These are phyloP conservation scores for Idaea straminata DNA, from an alignment of 2,888 invertebrate species.

Conservation along the genomic window DNA sequence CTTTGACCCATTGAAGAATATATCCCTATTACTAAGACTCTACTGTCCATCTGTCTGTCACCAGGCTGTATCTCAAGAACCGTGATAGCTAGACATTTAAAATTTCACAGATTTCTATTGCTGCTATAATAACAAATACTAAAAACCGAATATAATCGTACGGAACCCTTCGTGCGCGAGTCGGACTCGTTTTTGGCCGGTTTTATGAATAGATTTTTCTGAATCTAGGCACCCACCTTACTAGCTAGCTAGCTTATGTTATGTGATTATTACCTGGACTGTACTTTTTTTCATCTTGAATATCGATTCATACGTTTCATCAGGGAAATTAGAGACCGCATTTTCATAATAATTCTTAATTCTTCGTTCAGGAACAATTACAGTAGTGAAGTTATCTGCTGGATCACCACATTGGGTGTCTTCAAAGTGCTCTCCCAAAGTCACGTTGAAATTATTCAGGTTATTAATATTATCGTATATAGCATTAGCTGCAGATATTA, in stretches of 20 bases:
- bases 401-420: slow-evolving; percentile 14
- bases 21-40: no score
- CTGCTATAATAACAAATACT: no score
- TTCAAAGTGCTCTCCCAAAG: slow-evolving; percentile 40
- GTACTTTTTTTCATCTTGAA: slow-evolving; percentile 63
- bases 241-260: no score
- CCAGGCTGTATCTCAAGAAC: no score
- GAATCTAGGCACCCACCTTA: background rate
- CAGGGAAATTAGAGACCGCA: slow-evolving; percentile 45
- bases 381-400: slow-evolving; percentile 9
- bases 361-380: slow-evolving; percentile 15
- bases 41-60: no score
- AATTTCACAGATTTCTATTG: no score
- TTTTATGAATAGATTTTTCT: background rate
- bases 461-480: slow-evolving; percentile 62
- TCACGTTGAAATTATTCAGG: slow-evolving; percentile 43
- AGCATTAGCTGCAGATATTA: slow-evolving; percentile 60
- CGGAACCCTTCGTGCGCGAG: no score
- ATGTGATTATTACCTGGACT: slow-evolving; percentile 49
- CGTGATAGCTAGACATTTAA: no score
- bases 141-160: no score
- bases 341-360: slow-evolving; percentile 52
- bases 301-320: slow-evolving; percentile 52
- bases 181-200: no score
- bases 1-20: no score